A percentile compares a stretch with the other conserved stretches of the same genome.
Evolutionary conservation across 1,140 invertebrate species (phyloP).

Genomic region (Drosophila watanabei): DNA sequence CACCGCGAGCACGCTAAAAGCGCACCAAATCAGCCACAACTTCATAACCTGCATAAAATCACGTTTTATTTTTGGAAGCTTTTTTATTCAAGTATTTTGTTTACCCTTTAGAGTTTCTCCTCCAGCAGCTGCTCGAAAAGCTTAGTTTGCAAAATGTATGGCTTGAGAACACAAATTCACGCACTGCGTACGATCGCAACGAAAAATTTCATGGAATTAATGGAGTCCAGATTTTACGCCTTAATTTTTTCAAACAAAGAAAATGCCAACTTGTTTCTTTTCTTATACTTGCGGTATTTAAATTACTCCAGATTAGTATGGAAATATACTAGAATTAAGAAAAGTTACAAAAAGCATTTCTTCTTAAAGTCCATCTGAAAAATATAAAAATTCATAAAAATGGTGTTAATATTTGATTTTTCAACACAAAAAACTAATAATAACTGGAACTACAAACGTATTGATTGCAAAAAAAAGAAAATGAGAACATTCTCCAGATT

Average conservation of each 20-base stretch:
- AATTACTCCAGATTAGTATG: neutral
- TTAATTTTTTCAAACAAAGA: neutral
- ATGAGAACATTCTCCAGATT: too few species aligned
- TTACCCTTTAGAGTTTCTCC: neutral
- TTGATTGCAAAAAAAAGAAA: too few species aligned
- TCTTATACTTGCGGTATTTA: neutral
- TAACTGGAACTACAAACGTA: too few species aligned
- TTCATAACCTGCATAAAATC: constrained; percentile 8
- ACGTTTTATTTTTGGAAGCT: neutral
- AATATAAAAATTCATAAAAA: too few species aligned
- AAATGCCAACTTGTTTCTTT: neutral
- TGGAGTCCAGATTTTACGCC: neutral
- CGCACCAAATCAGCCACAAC: constrained; percentile 9
- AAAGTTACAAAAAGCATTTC: neutral
- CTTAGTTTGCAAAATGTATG: neutral
- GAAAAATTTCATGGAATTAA: neutral
- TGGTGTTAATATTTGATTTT: too few species aligned
- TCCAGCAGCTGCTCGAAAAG: neutral
- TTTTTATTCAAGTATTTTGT: neutral
- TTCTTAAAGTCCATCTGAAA: too few species aligned
- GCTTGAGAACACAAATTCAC: neutral
- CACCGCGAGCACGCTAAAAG: constrained; percentile 3
- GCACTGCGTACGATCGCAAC: neutral
- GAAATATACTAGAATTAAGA: neutral
- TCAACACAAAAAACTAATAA: too few species aligned